Percentiles rank a stretch among this genome's conserved stretches.
Conservation (phyloP, 2,113 vertebrate species). For the Pseudois nayaur region DNA sequence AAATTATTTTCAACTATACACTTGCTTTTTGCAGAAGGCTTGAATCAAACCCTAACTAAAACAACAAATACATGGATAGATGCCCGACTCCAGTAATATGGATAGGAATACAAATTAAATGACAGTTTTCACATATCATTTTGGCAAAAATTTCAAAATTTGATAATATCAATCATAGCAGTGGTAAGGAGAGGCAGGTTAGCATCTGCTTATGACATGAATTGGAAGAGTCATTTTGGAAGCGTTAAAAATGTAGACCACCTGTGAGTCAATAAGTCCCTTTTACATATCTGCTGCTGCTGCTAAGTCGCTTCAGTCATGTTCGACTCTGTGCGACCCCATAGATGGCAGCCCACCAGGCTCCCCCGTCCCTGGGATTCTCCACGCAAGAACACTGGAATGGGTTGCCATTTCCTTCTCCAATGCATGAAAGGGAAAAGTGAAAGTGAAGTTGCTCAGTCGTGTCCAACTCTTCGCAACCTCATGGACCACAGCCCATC, state of each 20-base stretch:
- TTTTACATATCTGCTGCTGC: not conserved
- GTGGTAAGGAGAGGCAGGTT: not conserved
- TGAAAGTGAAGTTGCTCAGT: too few species aligned
- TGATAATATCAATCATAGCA: not conserved
- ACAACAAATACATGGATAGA: not conserved
- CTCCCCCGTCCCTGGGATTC: too few species aligned
- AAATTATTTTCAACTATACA: not conserved
- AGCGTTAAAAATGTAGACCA: not conserved
- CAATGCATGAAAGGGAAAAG: too few species aligned
- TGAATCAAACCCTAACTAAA: not conserved
- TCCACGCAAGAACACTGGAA: too few species aligned
- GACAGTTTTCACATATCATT: not conserved
- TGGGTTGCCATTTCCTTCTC: too few species aligned
- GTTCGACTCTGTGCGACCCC: too few species aligned
- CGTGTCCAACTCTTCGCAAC: fast-evolving
- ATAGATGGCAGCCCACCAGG: too few species aligned
- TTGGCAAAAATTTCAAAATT: not conserved
- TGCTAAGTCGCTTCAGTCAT: too few species aligned
- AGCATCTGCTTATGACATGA: not conserved
- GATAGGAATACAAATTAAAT: not conserved
- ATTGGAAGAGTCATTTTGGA: not conserved
- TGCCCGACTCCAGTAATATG: not conserved
- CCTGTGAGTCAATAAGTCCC: not conserved
- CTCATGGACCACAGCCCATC: too few species aligned
- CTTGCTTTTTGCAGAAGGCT: not conserved